phyloP scores from a whole-genome alignment of 2,113 vertebrate species.

The Podocnemis expansa region DNA sequence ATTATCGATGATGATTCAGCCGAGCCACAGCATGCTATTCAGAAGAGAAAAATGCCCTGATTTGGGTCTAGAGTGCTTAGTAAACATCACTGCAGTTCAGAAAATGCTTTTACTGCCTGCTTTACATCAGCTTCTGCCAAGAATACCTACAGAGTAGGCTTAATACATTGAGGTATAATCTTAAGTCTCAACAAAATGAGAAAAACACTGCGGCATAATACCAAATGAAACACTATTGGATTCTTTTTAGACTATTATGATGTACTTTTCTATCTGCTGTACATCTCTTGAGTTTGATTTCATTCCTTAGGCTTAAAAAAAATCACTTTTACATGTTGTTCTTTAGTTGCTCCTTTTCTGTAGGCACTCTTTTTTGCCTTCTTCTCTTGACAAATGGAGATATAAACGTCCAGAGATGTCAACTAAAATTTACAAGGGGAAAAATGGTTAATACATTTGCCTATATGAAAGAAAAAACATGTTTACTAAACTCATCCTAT shows the following conservation, averaged over 20 bases:
- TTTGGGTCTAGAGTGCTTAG: background rate
- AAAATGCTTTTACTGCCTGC: conserved; percentile 26
- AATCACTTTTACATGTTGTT: background rate
- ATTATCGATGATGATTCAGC: conserved; percentile 9
- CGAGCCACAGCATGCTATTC: background rate
- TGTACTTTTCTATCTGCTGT: conserved; percentile 12
- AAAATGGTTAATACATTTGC: background rate
- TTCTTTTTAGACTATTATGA: conserved; percentile 6
- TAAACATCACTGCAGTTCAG: conserved; percentile 29
- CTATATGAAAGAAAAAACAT: background rate
- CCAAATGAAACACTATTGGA: conserved; percentile 7
- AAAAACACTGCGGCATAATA: conserved; percentile 6
- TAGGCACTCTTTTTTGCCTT: background rate
- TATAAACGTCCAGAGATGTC: background rate
- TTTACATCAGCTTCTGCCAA: conserved; percentile 37
- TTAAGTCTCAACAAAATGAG: conserved; percentile 5
- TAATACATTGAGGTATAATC: conserved; percentile 18
- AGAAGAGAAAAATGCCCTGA: conserved; percentile 20
- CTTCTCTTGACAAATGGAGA: background rate
- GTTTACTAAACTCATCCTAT: background rate
- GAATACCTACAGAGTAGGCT: background rate
- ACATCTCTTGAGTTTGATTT: conserved; percentile 26
- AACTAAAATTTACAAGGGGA: background rate
- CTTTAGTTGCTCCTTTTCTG: background rate
- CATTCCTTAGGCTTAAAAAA: conserved; percentile 25